Conservation (phyloP, 2,888 invertebrate genomes). For the Thalpophila matura region DNA sequence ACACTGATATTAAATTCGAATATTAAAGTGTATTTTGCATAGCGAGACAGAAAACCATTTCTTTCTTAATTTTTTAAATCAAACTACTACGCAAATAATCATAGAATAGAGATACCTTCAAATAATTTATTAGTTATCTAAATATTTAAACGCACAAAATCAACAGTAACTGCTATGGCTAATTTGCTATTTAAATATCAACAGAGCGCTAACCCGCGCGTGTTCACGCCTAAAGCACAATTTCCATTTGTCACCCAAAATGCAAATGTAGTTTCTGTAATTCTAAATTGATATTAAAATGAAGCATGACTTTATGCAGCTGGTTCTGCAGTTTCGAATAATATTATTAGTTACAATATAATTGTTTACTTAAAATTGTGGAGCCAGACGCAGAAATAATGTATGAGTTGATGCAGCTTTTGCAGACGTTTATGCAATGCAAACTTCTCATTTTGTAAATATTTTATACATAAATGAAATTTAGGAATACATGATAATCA, state of each 20-base stretch:
- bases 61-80: too few species aligned
- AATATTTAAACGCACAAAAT: not conserved
- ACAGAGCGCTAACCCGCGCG: slow-evolving; percentile 17
- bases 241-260: slow-evolving; percentile 50
- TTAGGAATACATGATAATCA: too few species aligned
- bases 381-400: slow-evolving; percentile 7
- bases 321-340: slow-evolving; percentile 36
- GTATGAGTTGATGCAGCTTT: not conserved
- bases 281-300: slow-evolving; percentile 61
- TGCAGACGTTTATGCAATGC: slow-evolving; percentile 8
- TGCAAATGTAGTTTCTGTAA: slow-evolving; percentile 54
- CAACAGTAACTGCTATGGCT: not conserved
- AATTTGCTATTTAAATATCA: slow-evolving; percentile 34
- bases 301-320: slow-evolving; percentile 44
- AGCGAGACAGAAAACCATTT: too few species aligned
- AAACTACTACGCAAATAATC: too few species aligned
- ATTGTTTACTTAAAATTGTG: slow-evolving; percentile 8
- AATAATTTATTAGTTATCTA: not conserved
- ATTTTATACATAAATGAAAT: too few species aligned
- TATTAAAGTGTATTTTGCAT: too few species aligned
- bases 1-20: too few species aligned
- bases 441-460: not conserved
- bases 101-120: too few species aligned
- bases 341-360: slow-evolving; percentile 16
- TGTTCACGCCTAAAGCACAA: slow-evolving; percentile 34